These are phyloP conservation scores for Oscheius sp. DNA, from an alignment of 2,888 invertebrate species.

Conservation along the genomic window DNA sequence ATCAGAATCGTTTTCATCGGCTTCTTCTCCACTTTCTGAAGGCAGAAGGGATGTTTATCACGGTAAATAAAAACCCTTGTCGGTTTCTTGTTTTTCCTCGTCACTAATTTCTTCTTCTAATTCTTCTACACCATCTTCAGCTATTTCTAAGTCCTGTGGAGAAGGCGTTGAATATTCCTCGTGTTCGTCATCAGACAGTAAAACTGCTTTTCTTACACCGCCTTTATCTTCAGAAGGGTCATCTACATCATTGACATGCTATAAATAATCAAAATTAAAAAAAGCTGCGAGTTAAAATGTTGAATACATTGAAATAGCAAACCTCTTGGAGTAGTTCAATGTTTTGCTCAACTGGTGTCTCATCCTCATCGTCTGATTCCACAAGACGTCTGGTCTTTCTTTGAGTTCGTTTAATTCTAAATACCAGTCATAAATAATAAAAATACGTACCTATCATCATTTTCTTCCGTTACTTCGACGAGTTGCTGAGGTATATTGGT, in stretches of 20 bases:
- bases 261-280: no score
- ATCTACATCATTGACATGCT: neutral
- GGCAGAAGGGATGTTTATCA: conserved; percentile 20
- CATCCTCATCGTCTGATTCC: conserved; percentile 37
- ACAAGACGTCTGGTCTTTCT: conserved; percentile 22
- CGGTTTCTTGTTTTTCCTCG: conserved; percentile 12
- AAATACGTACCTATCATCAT: conserved; percentile 16
- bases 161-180: conserved; percentile 25
- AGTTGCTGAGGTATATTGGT: neutral
- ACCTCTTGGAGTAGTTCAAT: no score
- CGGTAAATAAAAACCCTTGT: neutral
- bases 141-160: neutral
- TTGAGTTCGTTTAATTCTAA: neutral
- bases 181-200: conserved; percentile 14
- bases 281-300: no score
- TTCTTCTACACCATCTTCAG: conserved; percentile 28
- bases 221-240: neutral
- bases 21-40: conserved; percentile 27
- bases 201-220: neutral
- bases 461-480: neutral
- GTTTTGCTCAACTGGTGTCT: neutral
- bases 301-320: no score
- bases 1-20: conserved; percentile 46
- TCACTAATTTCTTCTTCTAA: conserved; percentile 21
- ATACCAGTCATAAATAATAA: neutral